These are phyloP conservation scores for Linurgus olivaceus DNA, from an alignment of 2,797 vertebrate species.

Conservation along the genomic window DNA sequence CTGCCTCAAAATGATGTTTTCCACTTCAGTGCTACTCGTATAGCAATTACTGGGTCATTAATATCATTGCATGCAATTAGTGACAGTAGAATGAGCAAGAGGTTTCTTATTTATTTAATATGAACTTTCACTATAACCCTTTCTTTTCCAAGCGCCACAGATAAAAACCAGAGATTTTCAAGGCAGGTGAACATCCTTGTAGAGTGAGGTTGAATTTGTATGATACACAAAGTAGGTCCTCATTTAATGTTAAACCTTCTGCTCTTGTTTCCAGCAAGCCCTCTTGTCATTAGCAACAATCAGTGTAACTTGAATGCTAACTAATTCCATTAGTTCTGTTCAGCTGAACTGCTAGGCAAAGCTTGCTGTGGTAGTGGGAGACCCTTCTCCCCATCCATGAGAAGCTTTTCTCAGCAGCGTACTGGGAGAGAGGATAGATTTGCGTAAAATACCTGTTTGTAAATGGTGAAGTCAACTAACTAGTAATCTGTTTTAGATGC, in stretches of 20 bases:
- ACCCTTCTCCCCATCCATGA: neutral
- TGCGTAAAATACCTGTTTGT: constrained; percentile 27
- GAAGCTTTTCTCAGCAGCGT: neutral
- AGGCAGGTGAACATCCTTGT: neutral
- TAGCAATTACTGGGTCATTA: constrained; percentile 81
- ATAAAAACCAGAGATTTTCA: neutral
- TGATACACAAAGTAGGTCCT: neutral
- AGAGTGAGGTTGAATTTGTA: neutral
- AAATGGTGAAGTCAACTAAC: constrained; percentile 43
- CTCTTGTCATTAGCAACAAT: constrained; percentile 25
- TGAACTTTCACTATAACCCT: constrained; percentile 62
- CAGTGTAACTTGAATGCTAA: constrained; percentile 21
- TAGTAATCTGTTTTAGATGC: constrained; percentile 51
- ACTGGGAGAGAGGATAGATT: neutral
- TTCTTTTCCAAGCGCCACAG: constrained; percentile 22
- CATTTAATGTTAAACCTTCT: neutral
- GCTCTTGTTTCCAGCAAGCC: neutral
- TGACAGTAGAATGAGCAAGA: constrained; percentile 69
- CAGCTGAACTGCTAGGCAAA: constrained; percentile 50
- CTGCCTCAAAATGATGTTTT: constrained; percentile 76
- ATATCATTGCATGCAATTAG: constrained; percentile 84
- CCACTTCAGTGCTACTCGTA: constrained; percentile 77
- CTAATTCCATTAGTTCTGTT: constrained; percentile 56
- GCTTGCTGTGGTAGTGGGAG: neutral
- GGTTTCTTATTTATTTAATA: constrained; percentile 50